Conservation (phyloP, 2,797 vertebrate genomes). For the Molossus molossus region DNA sequence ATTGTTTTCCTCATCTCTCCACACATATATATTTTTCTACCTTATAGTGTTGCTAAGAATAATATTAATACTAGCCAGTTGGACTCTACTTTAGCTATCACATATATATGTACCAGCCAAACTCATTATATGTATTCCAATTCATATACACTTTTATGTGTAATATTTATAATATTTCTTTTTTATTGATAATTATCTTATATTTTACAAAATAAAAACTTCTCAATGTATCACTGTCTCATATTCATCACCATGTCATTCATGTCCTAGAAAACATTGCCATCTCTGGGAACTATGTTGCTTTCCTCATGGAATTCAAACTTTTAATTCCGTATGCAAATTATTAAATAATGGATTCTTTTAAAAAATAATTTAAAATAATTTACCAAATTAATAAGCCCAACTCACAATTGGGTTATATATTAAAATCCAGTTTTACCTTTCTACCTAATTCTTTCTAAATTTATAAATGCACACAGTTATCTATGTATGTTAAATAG, state of each 20-base stretch:
- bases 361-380: neutral
- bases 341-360: neutral
- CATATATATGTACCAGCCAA: neutral
- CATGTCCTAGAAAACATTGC: neutral
- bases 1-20: neutral
- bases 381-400: constrained; percentile 15
- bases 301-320: neutral
- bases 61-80: neutral
- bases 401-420: neutral
- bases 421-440: neutral
- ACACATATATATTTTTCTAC: neutral
- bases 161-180: neutral
- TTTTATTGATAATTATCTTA: neutral
- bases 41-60: neutral
- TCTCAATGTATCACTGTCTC: neutral
- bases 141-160: neutral
- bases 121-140: neutral
- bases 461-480: neutral
- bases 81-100: neutral
- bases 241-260: neutral
- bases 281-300: neutral
- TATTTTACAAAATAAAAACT: neutral
- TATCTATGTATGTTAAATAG: neutral
- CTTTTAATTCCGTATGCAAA: neutral
- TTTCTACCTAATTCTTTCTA: neutral